Evolutionary conservation across 2,113 vertebrate species (phyloP).

Genomic region (Bagarius yarrelli): DNA sequence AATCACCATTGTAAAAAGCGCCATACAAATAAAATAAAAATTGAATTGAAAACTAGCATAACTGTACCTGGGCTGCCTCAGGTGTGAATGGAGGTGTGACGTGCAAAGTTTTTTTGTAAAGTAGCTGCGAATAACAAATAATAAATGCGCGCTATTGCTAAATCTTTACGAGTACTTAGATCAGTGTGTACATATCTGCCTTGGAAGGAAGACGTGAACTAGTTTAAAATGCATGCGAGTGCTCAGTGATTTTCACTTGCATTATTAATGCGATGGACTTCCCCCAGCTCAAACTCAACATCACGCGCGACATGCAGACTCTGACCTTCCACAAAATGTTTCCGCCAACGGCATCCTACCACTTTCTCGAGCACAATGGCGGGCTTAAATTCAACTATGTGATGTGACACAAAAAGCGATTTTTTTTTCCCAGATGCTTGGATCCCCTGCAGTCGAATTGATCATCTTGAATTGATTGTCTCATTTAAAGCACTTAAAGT

Average conservation of each 20-base stretch:
- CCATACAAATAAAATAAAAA: too few relatives aligned
- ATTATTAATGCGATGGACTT: conserved; percentile 56
- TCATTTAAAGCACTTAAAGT: background rate
- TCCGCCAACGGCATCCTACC: conserved; percentile 5
- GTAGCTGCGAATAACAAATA: background rate
- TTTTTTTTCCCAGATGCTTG: background rate
- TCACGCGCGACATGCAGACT: background rate
- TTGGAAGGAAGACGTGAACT: conserved; percentile 33
- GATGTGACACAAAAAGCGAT: conserved; percentile 9
- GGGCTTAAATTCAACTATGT: conserved; percentile 20
- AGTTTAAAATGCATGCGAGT: conserved; percentile 52
- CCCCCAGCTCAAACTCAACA: conserved; percentile 18
- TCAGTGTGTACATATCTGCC: conserved; percentile 24
- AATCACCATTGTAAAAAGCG: too few relatives aligned
- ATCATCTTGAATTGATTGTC: conserved; percentile 3
- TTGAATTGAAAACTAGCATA: too few relatives aligned
- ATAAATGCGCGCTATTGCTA: conserved; percentile 18
- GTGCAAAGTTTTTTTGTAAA: conserved; percentile 39
- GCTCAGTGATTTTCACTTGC: conserved; percentile 53
- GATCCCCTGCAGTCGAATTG: conserved; percentile 2
- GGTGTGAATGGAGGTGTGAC: conserved; percentile 2
- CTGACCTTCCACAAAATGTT: conserved; percentile 5
- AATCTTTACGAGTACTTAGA: conserved; percentile 9
- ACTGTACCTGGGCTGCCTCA: too few relatives aligned
- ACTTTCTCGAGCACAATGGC: background rate